Evolutionary conservation across 2,888 invertebrate genomes (phyloP), one percentile per base, ranked within the genome.

Genomic region (Dynastes maya): DNA sequence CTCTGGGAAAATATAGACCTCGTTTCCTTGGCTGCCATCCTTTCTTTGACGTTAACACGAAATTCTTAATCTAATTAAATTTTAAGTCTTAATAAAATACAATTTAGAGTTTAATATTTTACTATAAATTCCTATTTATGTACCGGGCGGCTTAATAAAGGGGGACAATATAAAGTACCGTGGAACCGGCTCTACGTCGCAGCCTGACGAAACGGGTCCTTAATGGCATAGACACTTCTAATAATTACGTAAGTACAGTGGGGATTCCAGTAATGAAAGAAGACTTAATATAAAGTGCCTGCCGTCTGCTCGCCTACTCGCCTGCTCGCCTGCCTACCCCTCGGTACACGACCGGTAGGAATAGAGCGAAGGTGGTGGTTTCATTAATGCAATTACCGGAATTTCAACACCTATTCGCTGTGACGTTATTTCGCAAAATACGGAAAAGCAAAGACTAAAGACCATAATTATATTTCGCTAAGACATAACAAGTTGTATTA

Each of bases 271-370:
- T 79, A 79, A 79, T 79, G 76, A 76, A 76, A 79, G 76, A 70
- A 79, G 79, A 79, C 79, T 79, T 79, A 74, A 79, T 79, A 79
- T 79, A 79, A 79, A 79, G 79, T 79, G 70, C 79, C 71, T 70
- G 70, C 40, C 65, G 16, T 16, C 55, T 53, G 53, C n/a, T 16
- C 16, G 53, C 53, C 13, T 53, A 3, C 22, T 22, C n/a, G 55
- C 55, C 22, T 9, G 22, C 22, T 22, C n/a, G 55, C 55, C 22
- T 9, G 22, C 2, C 55, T 58, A 16, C 9, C 55, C 55, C 55
- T 8, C 55, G 29, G 58, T 29, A 71, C 64, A 29, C 29, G 78
- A 74, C 78, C 55, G 74, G 51, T 40, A 55, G 29, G 74, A 64
- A 75, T 75, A 75, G 70, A 68, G 40, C 37, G 76, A 70, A 79